phyloP scores from a whole-genome alignment of 2,888 invertebrate genomes.

The Onthophagus sagittarius region DNA sequence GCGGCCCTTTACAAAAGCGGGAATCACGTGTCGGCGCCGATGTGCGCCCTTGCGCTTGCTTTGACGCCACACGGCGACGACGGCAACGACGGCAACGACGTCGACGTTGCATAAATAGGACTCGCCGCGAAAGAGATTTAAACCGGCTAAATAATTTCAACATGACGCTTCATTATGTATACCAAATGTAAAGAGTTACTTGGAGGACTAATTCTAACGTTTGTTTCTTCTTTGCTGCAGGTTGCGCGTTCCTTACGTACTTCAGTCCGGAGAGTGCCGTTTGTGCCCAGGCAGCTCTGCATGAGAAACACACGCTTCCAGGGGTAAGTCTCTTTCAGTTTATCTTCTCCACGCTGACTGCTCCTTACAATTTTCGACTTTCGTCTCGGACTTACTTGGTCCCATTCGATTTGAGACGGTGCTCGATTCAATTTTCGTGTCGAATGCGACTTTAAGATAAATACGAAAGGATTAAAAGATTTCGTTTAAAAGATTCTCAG shows the following conservation, averaged over 20 bases:
- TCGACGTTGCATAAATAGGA: neutral
- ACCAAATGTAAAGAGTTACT: constrained; percentile 16
- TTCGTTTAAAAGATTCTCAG: neutral
- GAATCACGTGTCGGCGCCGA: neutral
- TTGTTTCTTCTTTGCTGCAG: constrained; percentile 56
- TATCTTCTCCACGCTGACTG: neutral
- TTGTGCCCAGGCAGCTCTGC: constrained; percentile 88
- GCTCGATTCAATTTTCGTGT: neutral
- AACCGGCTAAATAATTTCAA: neutral
- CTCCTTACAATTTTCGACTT: neutral
- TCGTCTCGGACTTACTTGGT: neutral
- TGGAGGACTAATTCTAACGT: constrained; percentile 14
- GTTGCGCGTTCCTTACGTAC: constrained; percentile 98
- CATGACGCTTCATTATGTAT: constrained; percentile 24
- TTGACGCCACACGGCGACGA: neutral
- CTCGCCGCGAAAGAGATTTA: neutral
- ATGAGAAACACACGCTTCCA: constrained; percentile 97
- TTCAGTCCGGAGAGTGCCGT: constrained; percentile 94
- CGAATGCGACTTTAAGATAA: constrained; percentile 37
- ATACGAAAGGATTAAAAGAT: constrained; percentile 20
- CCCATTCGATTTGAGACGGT: neutral
- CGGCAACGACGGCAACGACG: too few relatives aligned
- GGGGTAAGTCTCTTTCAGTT: constrained; percentile 73
- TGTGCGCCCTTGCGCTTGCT: neutral
- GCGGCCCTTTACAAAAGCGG: neutral